These are phyloP conservation scores for Machimus rusticus DNA, from an alignment of 2,888 invertebrate species.

Conservation along the genomic window DNA sequence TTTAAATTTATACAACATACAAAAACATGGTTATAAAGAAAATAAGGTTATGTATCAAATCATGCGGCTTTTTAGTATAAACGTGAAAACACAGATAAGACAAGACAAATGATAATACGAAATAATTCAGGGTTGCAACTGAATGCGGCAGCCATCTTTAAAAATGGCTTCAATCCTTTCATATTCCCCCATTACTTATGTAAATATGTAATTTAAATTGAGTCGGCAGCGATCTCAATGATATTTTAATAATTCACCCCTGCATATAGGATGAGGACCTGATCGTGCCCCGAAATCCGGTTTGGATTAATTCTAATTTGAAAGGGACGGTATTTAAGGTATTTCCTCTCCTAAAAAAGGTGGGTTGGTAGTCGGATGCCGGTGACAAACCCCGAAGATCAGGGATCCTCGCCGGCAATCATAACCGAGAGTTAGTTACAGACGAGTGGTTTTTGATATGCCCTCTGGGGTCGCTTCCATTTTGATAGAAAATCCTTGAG, in stretches of 20 bases:
- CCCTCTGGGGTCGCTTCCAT: constrained; percentile 18
- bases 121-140: background rate
- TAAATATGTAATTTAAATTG: background rate
- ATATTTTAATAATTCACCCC: constrained; percentile 33
- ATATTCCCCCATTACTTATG: background rate
- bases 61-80: too few relatives aligned
- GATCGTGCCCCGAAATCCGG: constrained; percentile 6
- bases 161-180: constrained; percentile 20
- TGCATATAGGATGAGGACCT: background rate
- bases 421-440: constrained; percentile 40
- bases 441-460: constrained; percentile 40
- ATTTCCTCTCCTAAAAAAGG: background rate
- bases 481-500: constrained; percentile 2
- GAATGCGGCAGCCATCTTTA: background rate
- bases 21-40: too few relatives aligned
- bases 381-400: constrained; percentile 33
- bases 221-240: background rate
- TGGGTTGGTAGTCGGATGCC: background rate
- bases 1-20: too few relatives aligned
- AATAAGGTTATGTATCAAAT: too few relatives aligned
- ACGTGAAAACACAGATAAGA: too few relatives aligned
- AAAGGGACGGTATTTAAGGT: background rate
- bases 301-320: background rate
- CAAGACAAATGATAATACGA: too few relatives aligned
- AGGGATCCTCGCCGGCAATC: constrained; percentile 27